A percentile compares a stretch with the other conserved stretches of the same genome.
Evolutionary conservation across 2,888 invertebrate species (phyloP).

Genomic region (Eledone cirrhosa): DNA sequence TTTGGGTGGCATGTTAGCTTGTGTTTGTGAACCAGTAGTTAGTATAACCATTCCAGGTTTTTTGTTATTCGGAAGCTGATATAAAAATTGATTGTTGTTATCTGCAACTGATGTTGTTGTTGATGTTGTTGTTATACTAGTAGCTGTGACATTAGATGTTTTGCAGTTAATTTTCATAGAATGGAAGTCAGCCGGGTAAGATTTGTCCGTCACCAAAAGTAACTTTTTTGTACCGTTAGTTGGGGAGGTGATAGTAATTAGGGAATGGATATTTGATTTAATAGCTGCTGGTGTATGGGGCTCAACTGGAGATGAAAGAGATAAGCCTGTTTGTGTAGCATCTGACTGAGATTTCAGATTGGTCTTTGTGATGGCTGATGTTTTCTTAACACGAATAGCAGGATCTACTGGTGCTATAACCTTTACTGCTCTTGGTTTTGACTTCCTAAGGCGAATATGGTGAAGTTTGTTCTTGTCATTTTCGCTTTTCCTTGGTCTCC

Average conservation of each 20-base stretch:
- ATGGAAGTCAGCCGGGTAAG: not conserved
- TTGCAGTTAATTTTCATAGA: conserved; percentile 3
- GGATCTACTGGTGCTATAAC: too few species aligned
- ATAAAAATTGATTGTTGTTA: conserved; percentile 5
- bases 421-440: too few species aligned
- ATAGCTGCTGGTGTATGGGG: not conserved
- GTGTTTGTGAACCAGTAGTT: not conserved
- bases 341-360: too few species aligned
- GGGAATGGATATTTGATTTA: not conserved
- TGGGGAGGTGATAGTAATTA: not conserved
- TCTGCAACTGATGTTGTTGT: not conserved
- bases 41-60: conserved; percentile 16
- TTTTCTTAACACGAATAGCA: too few species aligned
- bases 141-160: not conserved
- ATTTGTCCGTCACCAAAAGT: not conserved
- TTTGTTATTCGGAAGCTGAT: conserved; percentile 3
- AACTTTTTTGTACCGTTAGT: not conserved
- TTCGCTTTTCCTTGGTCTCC: too few species aligned
- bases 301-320: too few species aligned
- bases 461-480: too few species aligned
- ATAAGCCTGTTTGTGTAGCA: too few species aligned
- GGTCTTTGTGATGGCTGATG: too few species aligned
- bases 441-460: too few species aligned
- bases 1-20: not conserved
- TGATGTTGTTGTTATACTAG: too few species aligned